These are phyloP conservation scores for Callocephalon fimbriatum DNA, from an alignment of 2,113 vertebrate species.

Conservation along the genomic window DNA sequence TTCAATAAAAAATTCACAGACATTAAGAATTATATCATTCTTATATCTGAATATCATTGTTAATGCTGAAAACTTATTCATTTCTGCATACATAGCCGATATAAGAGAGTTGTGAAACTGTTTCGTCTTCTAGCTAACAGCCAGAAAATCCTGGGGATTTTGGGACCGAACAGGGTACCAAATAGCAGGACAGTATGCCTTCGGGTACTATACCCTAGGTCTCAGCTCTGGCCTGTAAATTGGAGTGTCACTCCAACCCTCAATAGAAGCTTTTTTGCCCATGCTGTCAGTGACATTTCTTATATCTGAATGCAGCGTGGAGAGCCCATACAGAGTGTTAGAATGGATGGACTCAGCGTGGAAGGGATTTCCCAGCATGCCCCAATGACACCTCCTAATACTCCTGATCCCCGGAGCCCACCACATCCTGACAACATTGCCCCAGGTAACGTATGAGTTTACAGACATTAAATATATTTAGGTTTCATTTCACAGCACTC, in stretches of 20 bases:
- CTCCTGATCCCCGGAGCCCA: constrained; percentile 74
- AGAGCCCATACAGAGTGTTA: constrained; percentile 72
- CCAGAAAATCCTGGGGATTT: neutral
- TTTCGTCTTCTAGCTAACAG: neutral
- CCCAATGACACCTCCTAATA: constrained; percentile 79
- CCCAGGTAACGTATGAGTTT: constrained; percentile 79
- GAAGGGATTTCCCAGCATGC: constrained; percentile 72
- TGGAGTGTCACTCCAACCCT: neutral
- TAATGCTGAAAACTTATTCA: neutral
- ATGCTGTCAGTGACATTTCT: constrained; percentile 33
- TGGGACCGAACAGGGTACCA: neutral
- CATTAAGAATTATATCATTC: neutral
- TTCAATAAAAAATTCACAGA: neutral
- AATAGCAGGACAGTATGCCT: neutral
- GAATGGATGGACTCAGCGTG: constrained; percentile 43
- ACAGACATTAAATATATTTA: neutral
- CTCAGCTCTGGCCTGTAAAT: neutral
- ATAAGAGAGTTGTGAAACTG: neutral
- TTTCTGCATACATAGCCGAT: neutral
- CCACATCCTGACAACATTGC: constrained; percentile 88
- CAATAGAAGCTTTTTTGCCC: neutral
- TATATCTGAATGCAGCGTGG: constrained; percentile 63
- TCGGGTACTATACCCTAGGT: neutral
- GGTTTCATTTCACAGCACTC: neutral
- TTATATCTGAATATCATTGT: neutral